Conservation (phyloP, 2,888 invertebrate genomes). For the Sepiola atlantica region DNA sequence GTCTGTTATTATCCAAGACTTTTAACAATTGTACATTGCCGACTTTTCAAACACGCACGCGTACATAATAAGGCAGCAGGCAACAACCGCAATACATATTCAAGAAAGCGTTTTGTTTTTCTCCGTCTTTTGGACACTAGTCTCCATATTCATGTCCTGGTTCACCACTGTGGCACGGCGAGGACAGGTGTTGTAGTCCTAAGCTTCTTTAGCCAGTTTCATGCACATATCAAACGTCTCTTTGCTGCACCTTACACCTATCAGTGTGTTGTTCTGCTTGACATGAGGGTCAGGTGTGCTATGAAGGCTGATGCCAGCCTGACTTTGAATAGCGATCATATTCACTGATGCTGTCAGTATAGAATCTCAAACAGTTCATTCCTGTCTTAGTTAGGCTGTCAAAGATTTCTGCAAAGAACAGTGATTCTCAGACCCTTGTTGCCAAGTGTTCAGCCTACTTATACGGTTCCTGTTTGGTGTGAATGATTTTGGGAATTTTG, state of each 20-base stretch:
- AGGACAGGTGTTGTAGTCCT: slow-evolving; percentile 41
- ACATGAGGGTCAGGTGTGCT: slow-evolving; percentile 42
- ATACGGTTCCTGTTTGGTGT: slow-evolving; percentile 33
- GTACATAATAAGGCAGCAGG: neutral
- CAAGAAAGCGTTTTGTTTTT: neutral
- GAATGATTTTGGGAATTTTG: slow-evolving; percentile 32
- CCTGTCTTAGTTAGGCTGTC: slow-evolving; percentile 37
- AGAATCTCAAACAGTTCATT: slow-evolving; percentile 42
- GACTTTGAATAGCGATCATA: slow-evolving; percentile 37
- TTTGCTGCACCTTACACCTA: slow-evolving; percentile 41
- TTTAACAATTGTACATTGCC: neutral
- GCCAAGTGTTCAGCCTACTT: slow-evolving; percentile 39
- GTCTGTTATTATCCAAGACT: slow-evolving; percentile 4
- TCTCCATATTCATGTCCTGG: slow-evolving; percentile 21
- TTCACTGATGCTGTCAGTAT: slow-evolving; percentile 45
- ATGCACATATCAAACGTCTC: slow-evolving; percentile 44
- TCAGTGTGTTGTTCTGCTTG: slow-evolving; percentile 45
- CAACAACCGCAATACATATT: neutral
- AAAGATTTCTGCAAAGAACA: slow-evolving; percentile 39
- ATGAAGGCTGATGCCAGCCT: slow-evolving; percentile 40
- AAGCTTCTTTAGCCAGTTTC: neutral
- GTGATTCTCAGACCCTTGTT: slow-evolving; percentile 24
- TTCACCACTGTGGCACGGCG: slow-evolving; percentile 37
- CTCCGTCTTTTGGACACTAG: slow-evolving; percentile 36
- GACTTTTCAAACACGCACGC: neutral